phyloP scores from a whole-genome alignment of 2,888 invertebrate genomes.

The Furcula furcula region DNA sequence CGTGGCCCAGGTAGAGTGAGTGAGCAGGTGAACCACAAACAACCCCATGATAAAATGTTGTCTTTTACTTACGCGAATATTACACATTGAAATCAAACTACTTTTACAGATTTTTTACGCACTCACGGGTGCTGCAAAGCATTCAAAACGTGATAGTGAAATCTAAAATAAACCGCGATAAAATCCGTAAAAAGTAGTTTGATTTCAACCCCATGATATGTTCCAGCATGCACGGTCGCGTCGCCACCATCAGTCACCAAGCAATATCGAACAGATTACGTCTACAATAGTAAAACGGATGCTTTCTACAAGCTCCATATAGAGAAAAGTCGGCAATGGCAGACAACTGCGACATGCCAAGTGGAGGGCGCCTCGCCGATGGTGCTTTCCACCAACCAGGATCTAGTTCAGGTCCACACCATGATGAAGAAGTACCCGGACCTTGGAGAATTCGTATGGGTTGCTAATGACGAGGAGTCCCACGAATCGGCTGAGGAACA shows the following conservation, averaged over 20 bases:
- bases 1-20: no score
- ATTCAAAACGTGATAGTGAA: no score
- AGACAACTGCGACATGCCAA: slow-evolving; percentile 25
- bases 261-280: slow-evolving; percentile 51
- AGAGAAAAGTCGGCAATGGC: slow-evolving; percentile 16
- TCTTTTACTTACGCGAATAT: no score
- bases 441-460: slow-evolving; percentile 42
- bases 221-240: slow-evolving; percentile 16
- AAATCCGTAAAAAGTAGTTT: no score
- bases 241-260: slow-evolving; percentile 23
- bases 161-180: no score
- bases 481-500: slow-evolving; percentile 49
- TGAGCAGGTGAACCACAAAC: no score
- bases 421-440: slow-evolving; percentile 59
- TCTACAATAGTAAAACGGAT: slow-evolving; percentile 45
- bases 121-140: no score
- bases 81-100: no score
- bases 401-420: slow-evolving; percentile 44
- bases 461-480: slow-evolving; percentile 36
- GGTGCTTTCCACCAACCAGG: slow-evolving; percentile 31
- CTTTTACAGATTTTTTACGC: no score
- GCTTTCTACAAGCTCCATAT: slow-evolving; percentile 63
- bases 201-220: no score
- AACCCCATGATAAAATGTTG: no score
- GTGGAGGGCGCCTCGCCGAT: slow-evolving; percentile 49